Base-by-base conservation (phyloP, 2,797 vertebrate species). In the Crocidura indochinensis region DNA sequence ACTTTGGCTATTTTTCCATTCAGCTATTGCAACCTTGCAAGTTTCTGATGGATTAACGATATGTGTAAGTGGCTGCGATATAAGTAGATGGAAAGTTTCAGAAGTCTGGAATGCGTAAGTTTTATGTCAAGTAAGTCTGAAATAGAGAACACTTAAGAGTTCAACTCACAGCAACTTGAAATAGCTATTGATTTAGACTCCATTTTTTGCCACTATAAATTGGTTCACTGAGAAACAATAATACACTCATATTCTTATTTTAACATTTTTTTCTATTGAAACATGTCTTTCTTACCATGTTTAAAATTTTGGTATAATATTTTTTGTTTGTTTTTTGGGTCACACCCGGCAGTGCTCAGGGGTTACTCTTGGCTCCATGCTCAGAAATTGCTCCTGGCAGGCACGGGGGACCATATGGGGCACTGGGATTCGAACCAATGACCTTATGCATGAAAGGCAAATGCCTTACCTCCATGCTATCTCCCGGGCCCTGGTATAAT, bases 21-120 rank as follows among this genome's bases (percentile, higher is more conserved):
- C 93, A 94, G 87, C 95, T 95, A 81, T 80, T 95, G 82, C 86
- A 94, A 68, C 51, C 73, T 51, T 92, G 90, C 85, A 88, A 96
- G 96, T 96, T 96, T 96, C 95, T 97, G 96, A 96, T 97, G 94
- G 94, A 96, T 97, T 97, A 96, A 96, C 14, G 81, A 93, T 96
- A 97, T 88, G 93, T 94, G 93, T 96, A 93, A 96, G 91, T 94
- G 92, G 94, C 88, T 80, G 94, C 19, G 76, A 91, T 94, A 92
- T 94, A 94, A 95, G 94, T 94, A 92, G 91, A 86, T 89, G 88
- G 95, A 97, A 97, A 95, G 81, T 95, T 96, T 95, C 94, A 93
- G 81, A 96, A 95, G 96, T 95, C 95, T 96, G 96, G 95, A 96
- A 97, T 85, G 94, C 93, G 85, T 94, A 90, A 96, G 90, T 68